Conservation (phyloP, 2,113 vertebrate genomes). For the Cololabis saira region DNA sequence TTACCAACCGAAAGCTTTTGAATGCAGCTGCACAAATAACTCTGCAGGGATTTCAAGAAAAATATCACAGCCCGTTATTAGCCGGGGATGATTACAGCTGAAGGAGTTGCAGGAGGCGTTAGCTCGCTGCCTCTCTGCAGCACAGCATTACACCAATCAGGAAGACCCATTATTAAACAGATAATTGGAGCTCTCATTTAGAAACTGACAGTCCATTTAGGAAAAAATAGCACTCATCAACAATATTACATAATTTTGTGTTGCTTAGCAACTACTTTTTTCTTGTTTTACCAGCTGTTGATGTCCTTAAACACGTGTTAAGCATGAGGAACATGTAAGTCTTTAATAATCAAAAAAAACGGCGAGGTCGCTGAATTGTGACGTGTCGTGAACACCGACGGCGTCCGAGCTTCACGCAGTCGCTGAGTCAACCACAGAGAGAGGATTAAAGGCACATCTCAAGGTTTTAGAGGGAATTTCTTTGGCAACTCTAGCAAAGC, state of each 20-base stretch:
- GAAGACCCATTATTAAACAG: conserved; percentile 17
- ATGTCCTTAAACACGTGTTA: background rate
- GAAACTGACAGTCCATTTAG: conserved; percentile 3
- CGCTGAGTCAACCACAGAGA: too few species aligned
- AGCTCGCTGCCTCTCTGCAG: conserved; percentile 3
- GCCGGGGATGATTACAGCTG: conserved; percentile 52
- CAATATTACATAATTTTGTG: background rate
- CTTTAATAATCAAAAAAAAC: background rate
- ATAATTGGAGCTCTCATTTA: conserved; percentile 11
- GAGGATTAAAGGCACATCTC: too few species aligned
- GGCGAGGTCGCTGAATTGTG: background rate
- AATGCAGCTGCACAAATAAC: conserved; percentile 44
- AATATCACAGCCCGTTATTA: conserved; percentile 57
- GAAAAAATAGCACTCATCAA: conserved; percentile 14
- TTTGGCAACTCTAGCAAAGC: too few species aligned
- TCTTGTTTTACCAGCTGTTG: background rate
- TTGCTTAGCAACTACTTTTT: conserved; percentile 5
- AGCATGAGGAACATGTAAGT: background rate
- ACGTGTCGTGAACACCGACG: background rate
- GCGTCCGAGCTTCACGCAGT: too few species aligned
- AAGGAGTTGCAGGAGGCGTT: conserved; percentile 22
- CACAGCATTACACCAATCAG: background rate
- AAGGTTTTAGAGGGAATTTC: too few species aligned
- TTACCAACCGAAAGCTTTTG: conserved; percentile 34
- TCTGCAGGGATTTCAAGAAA: conserved; percentile 20